phyloP scores from a whole-genome alignment of 2,113 vertebrate genomes.

The Corydoras maculifer region DNA sequence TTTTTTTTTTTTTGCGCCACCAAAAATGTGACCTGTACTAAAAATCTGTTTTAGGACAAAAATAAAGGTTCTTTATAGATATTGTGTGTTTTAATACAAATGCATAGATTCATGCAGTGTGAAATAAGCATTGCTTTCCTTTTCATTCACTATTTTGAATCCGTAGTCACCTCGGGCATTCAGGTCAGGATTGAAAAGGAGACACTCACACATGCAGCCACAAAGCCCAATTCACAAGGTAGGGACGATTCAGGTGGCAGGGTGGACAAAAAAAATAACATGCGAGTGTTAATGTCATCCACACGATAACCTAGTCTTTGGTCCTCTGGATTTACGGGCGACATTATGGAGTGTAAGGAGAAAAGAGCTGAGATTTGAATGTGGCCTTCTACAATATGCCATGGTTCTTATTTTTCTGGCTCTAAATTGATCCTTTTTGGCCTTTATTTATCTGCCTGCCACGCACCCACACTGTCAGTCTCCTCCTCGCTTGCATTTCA shows the following conservation, averaged over 20 bases:
- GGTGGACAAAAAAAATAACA: constrained; percentile 17
- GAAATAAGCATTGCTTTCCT: not conserved
- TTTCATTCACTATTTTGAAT: not conserved
- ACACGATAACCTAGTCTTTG: constrained; percentile 41
- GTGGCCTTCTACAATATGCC: constrained; percentile 53
- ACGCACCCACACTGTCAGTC: constrained; percentile 51
- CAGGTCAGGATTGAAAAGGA: not conserved
- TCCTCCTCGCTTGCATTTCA: constrained; percentile 10
- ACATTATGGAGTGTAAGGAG: constrained; percentile 24
- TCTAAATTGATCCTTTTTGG: constrained; percentile 83
- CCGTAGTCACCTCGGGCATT: not conserved
- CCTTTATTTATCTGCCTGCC: constrained; percentile 65
- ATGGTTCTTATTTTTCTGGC: constrained; percentile 75
- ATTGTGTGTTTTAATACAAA: too few relatives aligned
- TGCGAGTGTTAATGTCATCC: constrained; percentile 34
- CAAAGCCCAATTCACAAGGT: constrained; percentile 18
- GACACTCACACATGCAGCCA: not conserved
- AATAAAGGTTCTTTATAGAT: too few relatives aligned
- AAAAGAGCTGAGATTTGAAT: constrained; percentile 24
- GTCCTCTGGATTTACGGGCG: constrained; percentile 25
- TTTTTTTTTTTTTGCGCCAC: not conserved
- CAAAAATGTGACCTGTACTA: not conserved
- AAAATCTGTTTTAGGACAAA: not conserved
- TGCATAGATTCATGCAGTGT: too few relatives aligned
- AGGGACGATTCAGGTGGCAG: constrained; percentile 21